These are phyloP conservation scores for Vanessa tameamea DNA, from an alignment of 1,140 invertebrate genomes.

Conservation along the genomic window DNA sequence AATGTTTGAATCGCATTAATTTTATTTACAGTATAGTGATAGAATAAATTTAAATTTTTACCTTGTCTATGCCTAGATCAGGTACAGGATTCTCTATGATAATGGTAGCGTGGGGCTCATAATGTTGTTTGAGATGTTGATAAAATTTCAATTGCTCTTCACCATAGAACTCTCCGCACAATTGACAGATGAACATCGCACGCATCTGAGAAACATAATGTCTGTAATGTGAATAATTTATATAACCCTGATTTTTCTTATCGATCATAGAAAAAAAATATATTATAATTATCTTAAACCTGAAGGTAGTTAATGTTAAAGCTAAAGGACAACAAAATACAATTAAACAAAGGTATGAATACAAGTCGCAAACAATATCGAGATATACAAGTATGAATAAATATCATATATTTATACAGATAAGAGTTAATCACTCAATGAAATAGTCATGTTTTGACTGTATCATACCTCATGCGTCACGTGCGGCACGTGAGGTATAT, in stretches of 20 bases:
- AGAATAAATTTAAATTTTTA: conserved; percentile 17
- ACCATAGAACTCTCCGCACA: conserved; percentile 76
- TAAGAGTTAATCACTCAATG: background rate
- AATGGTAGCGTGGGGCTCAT: conserved; percentile 83
- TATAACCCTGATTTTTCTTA: too few relatives aligned
- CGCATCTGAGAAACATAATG: conserved; percentile 61
- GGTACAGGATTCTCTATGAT: conserved; percentile 72
- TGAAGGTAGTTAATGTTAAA: too few relatives aligned
- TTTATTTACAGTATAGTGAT: background rate
- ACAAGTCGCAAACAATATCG: too few relatives aligned
- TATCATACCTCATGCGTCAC: too few relatives aligned
- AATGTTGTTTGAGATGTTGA: conserved; percentile 89
- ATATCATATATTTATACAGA: too few relatives aligned
- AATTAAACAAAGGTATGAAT: too few relatives aligned
- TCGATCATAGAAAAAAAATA: background rate
- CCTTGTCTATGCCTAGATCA: conserved; percentile 70
- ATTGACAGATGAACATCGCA: conserved; percentile 69
- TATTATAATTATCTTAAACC: too few relatives aligned
- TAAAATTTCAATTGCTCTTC: conserved; percentile 88
- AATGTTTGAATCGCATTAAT: too few relatives aligned
- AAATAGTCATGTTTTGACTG: background rate
- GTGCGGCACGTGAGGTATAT: too few relatives aligned
- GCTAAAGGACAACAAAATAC: too few relatives aligned
- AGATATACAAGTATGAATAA: background rate
- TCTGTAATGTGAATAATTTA: background rate